Evolutionary conservation across 2,797 vertebrate species (phyloP).

Genomic region (Sebastes kiyomatsui): DNA sequence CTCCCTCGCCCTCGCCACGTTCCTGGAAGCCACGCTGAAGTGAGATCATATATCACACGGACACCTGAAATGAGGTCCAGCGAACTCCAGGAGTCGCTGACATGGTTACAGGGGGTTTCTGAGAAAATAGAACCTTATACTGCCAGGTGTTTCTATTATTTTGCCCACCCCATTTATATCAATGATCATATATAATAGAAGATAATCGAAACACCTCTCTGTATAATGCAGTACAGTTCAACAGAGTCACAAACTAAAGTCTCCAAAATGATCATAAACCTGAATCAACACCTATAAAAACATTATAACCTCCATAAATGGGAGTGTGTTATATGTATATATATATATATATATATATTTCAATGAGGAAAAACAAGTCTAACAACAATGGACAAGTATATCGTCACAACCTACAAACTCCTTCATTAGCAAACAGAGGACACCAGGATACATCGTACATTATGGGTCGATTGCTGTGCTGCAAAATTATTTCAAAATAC

Average conservation of each 20-base stretch:
- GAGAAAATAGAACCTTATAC: neutral
- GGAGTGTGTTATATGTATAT: too few species aligned
- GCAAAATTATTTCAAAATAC: neutral
- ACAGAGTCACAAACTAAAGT: too few species aligned
- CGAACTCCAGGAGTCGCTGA: neutral
- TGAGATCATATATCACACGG: conserved; percentile 56
- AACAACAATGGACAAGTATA: neutral
- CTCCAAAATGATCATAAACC: too few species aligned
- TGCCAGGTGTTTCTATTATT: neutral
- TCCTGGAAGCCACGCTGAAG: conserved; percentile 89
- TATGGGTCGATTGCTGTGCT: neutral
- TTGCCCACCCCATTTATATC: neutral
- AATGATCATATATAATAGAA: neutral
- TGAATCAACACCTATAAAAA: too few species aligned
- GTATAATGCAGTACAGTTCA: neutral
- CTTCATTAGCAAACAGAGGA: neutral
- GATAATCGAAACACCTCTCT: neutral
- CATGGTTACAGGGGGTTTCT: neutral
- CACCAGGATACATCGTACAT: neutral
- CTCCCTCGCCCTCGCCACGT: conserved; percentile 80
- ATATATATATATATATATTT: neutral
- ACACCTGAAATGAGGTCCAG: neutral
- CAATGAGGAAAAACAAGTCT: neutral
- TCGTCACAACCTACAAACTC: neutral
- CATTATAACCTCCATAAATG: too few species aligned